These are phyloP conservation scores for Eudemis profundana DNA, from an alignment of 2,888 invertebrate species.

Conservation along the genomic window DNA sequence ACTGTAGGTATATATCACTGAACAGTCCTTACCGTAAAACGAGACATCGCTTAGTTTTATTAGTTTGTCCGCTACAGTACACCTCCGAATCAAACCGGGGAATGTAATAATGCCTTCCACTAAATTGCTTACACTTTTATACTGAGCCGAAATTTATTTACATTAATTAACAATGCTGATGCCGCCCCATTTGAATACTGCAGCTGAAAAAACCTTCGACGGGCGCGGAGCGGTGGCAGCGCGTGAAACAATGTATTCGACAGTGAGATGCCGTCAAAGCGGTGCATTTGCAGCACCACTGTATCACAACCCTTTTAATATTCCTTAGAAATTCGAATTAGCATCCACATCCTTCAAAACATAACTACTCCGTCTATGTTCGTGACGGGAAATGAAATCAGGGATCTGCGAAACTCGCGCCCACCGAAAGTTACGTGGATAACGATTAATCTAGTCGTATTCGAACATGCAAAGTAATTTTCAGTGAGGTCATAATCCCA, in stretches of 20 bases:
- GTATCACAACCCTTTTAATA: conserved; percentile 19
- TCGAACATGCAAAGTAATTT: conserved; percentile 12
- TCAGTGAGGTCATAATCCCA: conserved; percentile 23
- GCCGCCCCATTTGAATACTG: conserved; percentile 77
- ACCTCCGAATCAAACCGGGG: conserved; percentile 63
- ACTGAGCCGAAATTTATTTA: conserved; percentile 77
- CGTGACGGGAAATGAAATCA: conserved; percentile 6
- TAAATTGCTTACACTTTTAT: conserved; percentile 76
- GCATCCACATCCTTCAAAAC: conserved; percentile 17
- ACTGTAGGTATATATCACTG: background rate
- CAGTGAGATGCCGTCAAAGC: conserved; percentile 49
- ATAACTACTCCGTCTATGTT: background rate
- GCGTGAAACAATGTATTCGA: conserved; percentile 47
- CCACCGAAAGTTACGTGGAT: background rate
- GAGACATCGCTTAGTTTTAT: conserved; percentile 68
- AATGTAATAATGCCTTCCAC: conserved; percentile 65
- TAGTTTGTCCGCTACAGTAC: conserved; percentile 59
- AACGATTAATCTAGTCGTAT: background rate
- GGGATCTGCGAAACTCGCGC: background rate
- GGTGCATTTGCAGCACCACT: background rate
- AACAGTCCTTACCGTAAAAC: conserved; percentile 73
- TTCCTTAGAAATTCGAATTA: conserved; percentile 8
- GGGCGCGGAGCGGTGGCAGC: conserved; percentile 41
- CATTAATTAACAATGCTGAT: conserved; percentile 80
- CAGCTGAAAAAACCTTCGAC: conserved; percentile 57